phyloP scores from a whole-genome alignment of 2,888 invertebrate species.

The Heteromyza rotundicornis region DNA sequence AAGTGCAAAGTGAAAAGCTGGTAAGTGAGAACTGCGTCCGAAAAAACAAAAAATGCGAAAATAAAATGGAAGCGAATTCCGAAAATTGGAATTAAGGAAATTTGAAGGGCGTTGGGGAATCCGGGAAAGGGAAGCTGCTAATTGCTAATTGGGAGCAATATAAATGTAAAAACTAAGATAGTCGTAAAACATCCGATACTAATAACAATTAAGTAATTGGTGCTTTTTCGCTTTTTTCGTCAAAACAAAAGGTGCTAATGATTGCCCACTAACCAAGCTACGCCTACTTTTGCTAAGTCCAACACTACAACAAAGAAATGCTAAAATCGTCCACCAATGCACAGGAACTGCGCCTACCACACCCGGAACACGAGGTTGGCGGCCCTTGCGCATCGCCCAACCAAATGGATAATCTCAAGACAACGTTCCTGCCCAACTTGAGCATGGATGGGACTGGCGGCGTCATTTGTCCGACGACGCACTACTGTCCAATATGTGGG shows the following conservation, averaged over 20 bases:
- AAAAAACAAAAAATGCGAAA: no score
- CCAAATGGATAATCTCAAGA: conserved; percentile 57
- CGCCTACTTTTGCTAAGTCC: conserved; percentile 11
- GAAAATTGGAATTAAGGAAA: neutral
- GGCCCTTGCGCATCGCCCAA: neutral
- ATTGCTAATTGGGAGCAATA: conserved; percentile 16
- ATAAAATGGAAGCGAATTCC: neutral
- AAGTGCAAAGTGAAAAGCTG: neutral
- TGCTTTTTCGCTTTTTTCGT: neutral
- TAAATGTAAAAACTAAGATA: conserved; percentile 9
- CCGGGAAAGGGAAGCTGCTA: conserved; percentile 16
- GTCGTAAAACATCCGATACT: conserved; percentile 11
- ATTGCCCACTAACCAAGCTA: conserved; percentile 4
- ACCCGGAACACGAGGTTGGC: conserved; percentile 29
- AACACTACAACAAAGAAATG: conserved; percentile 43
- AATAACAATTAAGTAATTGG: no score
- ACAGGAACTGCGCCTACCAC: conserved; percentile 59
- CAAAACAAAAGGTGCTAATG: conserved; percentile 13
- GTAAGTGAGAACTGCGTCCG: neutral
- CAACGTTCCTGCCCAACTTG: conserved; percentile 58
- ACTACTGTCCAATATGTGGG: conserved; percentile 59
- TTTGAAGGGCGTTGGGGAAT: neutral
- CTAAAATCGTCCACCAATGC: conserved; percentile 58
- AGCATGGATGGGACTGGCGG: conserved; percentile 54
- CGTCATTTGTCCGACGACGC: conserved; percentile 35